A percentile compares a stretch with the other conserved stretches of the same genome.
Conservation (phyloP, 2,888 invertebrate species). For the Therioaphis trifolii region DNA sequence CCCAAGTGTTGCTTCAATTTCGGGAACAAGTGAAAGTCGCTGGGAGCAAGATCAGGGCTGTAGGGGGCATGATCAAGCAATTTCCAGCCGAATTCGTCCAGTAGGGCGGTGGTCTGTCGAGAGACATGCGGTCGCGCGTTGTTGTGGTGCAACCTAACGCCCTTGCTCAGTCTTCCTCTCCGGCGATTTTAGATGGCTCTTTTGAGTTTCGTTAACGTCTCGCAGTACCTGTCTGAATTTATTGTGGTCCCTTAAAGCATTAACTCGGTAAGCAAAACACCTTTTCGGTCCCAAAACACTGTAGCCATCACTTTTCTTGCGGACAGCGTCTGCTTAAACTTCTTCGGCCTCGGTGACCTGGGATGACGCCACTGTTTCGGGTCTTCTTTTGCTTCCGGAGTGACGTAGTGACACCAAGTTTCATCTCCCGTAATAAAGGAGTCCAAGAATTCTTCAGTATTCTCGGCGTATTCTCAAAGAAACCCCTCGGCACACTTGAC, state of each 20-base stretch:
- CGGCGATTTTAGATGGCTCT: no score
- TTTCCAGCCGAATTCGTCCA: conserved; percentile 24
- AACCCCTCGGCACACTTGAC: no score
- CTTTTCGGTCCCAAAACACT: not conserved
- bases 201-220: not conserved
- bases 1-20: conserved; percentile 33
- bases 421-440: no score
- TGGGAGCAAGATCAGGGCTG: conserved; percentile 35
- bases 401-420: no score
- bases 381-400: no score
- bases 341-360: not conserved
- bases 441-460: no score
- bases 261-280: not conserved
- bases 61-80: conserved; percentile 18
- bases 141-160: not conserved
- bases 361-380: no score
- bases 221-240: not conserved
- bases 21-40: conserved; percentile 30
- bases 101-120: not conserved
- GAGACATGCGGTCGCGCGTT: not conserved
- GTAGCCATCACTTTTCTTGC: not conserved
- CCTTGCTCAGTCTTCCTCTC: no score
- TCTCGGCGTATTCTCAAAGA: no score
- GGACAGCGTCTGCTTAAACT: not conserved
- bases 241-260: not conserved